These are phyloP conservation scores for Perodicticus potto DNA, from an alignment of 2,797 vertebrate genomes.

Conservation along the genomic window DNA sequence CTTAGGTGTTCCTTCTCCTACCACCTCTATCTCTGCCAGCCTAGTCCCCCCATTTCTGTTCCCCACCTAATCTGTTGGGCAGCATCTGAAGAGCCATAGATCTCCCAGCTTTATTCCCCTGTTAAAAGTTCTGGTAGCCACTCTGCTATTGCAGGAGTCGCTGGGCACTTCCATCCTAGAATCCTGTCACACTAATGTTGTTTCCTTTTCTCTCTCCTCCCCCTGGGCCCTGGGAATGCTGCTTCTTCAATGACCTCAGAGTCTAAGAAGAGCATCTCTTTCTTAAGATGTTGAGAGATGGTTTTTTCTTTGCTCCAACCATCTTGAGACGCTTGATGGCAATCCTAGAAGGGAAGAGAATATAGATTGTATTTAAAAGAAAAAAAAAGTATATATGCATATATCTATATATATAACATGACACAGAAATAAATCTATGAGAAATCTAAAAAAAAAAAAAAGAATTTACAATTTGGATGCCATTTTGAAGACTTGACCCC, in stretches of 20 bases:
- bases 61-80: background rate
- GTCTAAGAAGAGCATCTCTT: conserved; percentile 39
- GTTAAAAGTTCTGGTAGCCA: conserved; percentile 32
- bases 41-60: background rate
- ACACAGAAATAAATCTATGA: conserved; percentile 85
- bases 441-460: no score
- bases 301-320: conserved; percentile 52
- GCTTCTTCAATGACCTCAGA: conserved; percentile 48
- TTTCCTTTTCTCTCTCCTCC: conserved; percentile 17
- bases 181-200: conserved; percentile 21
- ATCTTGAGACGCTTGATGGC: conserved; percentile 45
- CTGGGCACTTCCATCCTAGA: conserved; percentile 35
- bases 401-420: conserved; percentile 85
- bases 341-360: conserved; percentile 74
- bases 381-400: conserved; percentile 76
- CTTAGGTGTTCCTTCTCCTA: background rate
- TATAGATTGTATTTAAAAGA: conserved; percentile 87
- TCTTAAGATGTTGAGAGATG: conserved; percentile 40
- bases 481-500: background rate
- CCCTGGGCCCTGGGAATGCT: conserved; percentile 43
- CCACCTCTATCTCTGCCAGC: background rate
- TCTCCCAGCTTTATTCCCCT: background rate
- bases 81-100: conserved; percentile 54
- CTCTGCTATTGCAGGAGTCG: conserved; percentile 4
- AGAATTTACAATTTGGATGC: background rate